Conservation (phyloP, 2,113 vertebrate species). For the Tetrao urogallus region DNA sequence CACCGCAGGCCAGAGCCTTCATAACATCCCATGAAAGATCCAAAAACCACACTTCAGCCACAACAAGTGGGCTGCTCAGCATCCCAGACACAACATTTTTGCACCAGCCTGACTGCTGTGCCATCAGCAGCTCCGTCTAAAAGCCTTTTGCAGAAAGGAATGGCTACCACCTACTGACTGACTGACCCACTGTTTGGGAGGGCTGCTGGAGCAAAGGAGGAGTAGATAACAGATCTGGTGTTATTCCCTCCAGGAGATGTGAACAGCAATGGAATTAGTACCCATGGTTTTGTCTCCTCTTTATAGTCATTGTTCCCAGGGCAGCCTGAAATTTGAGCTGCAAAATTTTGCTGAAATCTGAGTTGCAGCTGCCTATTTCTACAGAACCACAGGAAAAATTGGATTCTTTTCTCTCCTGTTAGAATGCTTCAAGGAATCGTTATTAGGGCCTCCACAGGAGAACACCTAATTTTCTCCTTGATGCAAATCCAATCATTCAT, state of each 20-base stretch:
- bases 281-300: neutral
- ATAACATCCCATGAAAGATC: accelerated
- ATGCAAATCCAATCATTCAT: neutral
- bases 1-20: neutral
- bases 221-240: accelerated
- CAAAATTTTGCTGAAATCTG: neutral
- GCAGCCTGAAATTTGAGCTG: neutral
- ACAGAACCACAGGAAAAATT: neutral
- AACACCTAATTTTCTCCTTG: neutral
- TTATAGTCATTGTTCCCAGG: neutral
- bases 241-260: neutral
- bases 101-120: neutral
- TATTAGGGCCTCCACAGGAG: neutral
- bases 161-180: neutral
- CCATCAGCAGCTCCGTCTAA: neutral
- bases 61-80: neutral
- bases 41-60: neutral
- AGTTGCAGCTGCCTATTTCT: neutral
- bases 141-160: neutral
- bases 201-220: neutral
- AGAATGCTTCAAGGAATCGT: neutral
- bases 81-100: neutral
- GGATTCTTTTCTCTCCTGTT: neutral
- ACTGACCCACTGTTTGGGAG: neutral
- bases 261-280: neutral